phyloP scores from a whole-genome alignment of 2,888 invertebrate genomes.

The Drosophila anomelani region DNA sequence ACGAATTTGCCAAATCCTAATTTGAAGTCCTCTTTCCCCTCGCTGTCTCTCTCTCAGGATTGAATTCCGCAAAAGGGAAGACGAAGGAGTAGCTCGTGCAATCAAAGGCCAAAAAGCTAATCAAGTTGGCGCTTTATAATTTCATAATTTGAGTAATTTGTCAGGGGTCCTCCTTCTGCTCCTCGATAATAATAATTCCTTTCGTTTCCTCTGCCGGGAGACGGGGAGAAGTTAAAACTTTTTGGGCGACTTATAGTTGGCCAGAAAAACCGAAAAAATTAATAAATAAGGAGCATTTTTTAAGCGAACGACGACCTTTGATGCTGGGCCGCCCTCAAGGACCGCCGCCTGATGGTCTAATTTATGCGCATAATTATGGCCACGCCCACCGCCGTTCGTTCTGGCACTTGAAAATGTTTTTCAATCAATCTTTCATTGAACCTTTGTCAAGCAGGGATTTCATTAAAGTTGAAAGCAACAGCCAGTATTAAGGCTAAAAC shows the following conservation, averaged over 20 bases:
- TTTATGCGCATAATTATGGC: slow-evolving; percentile 77
- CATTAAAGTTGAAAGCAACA: slow-evolving; percentile 71
- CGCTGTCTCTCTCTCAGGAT: not conserved
- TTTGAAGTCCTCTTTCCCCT: not conserved
- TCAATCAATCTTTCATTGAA: slow-evolving; percentile 78
- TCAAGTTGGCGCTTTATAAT: slow-evolving; percentile 69
- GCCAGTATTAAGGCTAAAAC: slow-evolving; percentile 14
- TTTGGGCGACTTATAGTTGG: slow-evolving; percentile 57
- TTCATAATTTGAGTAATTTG: slow-evolving; percentile 70
- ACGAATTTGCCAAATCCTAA: slow-evolving; percentile 38
- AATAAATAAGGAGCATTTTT: not conserved
- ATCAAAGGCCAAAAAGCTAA: slow-evolving; percentile 63
- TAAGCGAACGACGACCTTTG: slow-evolving; percentile 33
- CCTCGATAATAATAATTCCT: not conserved
- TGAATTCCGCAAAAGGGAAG: not conserved
- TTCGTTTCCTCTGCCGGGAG: slow-evolving; percentile 8
- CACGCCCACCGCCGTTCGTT: slow-evolving; percentile 46
- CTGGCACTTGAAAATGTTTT: slow-evolving; percentile 69
- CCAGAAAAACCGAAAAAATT: not conserved
- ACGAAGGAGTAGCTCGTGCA: slow-evolving; percentile 17
- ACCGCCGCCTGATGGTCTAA: slow-evolving; percentile 53
- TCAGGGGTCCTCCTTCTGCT: slow-evolving; percentile 37
- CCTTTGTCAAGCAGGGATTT: slow-evolving; percentile 75
- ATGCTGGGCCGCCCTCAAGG: slow-evolving; percentile 24
- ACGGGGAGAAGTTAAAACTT: slow-evolving; percentile 16